Percentiles rank a stretch among this genome's conserved stretches.
Evolutionary conservation across 1,140 invertebrate genomes (phyloP).

Genomic region (Drosophila kohkoa): DNA sequence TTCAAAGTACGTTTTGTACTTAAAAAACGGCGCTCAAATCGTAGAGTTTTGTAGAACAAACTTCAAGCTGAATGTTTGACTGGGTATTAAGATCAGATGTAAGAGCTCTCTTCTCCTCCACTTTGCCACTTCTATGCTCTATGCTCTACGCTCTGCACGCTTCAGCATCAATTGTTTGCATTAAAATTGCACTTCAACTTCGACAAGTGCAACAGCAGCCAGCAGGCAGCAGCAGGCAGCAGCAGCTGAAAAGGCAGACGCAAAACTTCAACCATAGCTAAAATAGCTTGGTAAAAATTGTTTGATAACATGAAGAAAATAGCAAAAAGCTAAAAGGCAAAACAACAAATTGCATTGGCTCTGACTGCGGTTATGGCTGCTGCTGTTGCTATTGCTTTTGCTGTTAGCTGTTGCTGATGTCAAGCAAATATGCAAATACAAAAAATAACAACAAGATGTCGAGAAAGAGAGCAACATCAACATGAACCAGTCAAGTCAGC

Average conservation of each 20-base stretch:
- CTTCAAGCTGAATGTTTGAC: constrained; percentile 20
- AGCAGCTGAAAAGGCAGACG: constrained; percentile 46
- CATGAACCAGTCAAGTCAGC: constrained; percentile 46
- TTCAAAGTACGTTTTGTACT: constrained; percentile 35
- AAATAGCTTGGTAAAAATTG: constrained; percentile 74
- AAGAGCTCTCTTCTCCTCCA: constrained; percentile 36
- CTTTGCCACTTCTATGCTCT: constrained; percentile 14
- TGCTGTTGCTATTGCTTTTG: constrained; percentile 29
- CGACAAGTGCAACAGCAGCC: constrained; percentile 63
- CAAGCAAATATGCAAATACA: constrained; percentile 81
- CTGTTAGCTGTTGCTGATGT: constrained; percentile 47
- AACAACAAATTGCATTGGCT: constrained; percentile 24
- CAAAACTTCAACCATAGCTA: constrained; percentile 67
- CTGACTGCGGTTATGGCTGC: constrained; percentile 46
- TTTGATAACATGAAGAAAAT: constrained; percentile 67
- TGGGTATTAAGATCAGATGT: constrained; percentile 34
- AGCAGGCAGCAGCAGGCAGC: constrained; percentile 10
- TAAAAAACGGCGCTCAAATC: constrained; percentile 24
- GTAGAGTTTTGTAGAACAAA: constrained; percentile 11
- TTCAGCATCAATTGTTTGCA: constrained; percentile 82
- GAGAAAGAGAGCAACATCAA: constrained; percentile 39
- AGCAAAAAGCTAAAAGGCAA: constrained; percentile 24
- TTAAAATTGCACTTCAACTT: constrained; percentile 81
- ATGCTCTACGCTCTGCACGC: constrained; percentile 69
- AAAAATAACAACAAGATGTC: constrained; percentile 67